Evolutionary conservation across 2,888 invertebrate species (phyloP), one percentile per base, ranked within the genome.

Genomic region (Drepanosiphum platanoidis): DNA sequence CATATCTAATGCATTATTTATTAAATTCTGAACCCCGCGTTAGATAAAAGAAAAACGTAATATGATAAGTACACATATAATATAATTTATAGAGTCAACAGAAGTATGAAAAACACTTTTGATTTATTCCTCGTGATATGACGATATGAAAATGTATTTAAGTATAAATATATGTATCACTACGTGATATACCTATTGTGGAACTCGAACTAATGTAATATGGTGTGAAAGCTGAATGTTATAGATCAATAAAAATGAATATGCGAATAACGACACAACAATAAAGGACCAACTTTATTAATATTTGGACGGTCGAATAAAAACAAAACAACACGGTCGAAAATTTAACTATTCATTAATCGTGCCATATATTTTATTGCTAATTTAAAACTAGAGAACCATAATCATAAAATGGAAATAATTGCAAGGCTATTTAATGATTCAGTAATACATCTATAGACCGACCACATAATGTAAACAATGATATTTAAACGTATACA

Each of bases 351-450:
- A 70, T 27, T 39, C 13, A 27, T 70, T n/a, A 36, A 39, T 39
- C 70, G 9, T 70, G n/a, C 7, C n/a, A 70, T 13, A 70, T 70
- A 70, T 15, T 70, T 70, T 11, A 70, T 22, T 39, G n/a, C 36
- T 15, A 39, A 27, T 39, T 39, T 27, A 39, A 70, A 22, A 7
- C 52, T 52, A 52, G 9, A 42, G 11, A 34, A n/a, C 34, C n/a
- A n/a, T n/a, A 36, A 36, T 70, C 39, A 5, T 39, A 70, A n/a
- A 70, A 70, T 70, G 1, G n/a, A 70, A 70, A 70, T 70, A 70
- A 39, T 70, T 70, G 36, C 70, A 70, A 70, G 39, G 36, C n/a
- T 70, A 70, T 34, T 39, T 39, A 70, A 70, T n/a, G 15, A 34
- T 34, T 70, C 70, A 36, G 36, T 22, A 11, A 70, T 39, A 39